These are phyloP conservation scores for Cuniculus paca DNA, from an alignment of 2,797 vertebrate species.

Conservation along the genomic window DNA sequence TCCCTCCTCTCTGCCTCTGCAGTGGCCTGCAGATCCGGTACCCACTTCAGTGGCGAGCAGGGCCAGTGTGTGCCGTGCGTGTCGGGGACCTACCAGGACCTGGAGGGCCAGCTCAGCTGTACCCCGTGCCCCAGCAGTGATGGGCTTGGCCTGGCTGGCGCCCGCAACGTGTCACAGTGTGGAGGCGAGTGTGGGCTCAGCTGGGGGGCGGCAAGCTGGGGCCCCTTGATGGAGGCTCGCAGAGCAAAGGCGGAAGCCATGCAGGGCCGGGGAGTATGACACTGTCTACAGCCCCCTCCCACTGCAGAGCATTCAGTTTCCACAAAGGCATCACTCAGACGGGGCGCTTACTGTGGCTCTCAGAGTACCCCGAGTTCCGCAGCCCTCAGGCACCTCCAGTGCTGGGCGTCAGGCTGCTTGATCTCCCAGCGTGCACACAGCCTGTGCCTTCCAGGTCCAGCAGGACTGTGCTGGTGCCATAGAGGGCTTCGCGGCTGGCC, in stretches of 20 bases:
- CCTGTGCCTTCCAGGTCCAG: rapidly evolving
- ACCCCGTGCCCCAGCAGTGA: slow-evolving; percentile 96
- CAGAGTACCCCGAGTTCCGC: too few relatives aligned
- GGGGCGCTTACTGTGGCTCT: rapidly evolving
- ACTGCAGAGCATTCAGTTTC: neutral
- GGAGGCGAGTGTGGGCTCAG: slow-evolving; percentile 91
- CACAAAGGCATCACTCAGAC: rapidly evolving
- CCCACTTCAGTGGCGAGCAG: slow-evolving; percentile 95
- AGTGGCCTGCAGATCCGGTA: slow-evolving; percentile 94
- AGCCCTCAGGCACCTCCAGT: neutral
- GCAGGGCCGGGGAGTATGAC: rapidly evolving
- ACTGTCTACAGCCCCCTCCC: neutral
- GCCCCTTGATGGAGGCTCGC: neutral
- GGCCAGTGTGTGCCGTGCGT: slow-evolving; percentile 93
- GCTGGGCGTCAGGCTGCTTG: rapidly evolving
- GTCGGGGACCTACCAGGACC: slow-evolving; percentile 95
- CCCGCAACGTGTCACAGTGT: slow-evolving; percentile 96
- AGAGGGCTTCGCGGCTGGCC: neutral
- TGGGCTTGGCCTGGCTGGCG: slow-evolving; percentile 91
- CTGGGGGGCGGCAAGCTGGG: neutral
- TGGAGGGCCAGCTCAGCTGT: slow-evolving; percentile 95
- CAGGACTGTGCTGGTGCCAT: rapidly evolving
- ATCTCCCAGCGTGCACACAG: rapidly evolving
- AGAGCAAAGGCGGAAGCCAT: neutral
- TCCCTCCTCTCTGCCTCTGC: slow-evolving; percentile 75